Percentiles rank a stretch among this genome's conserved stretches.
Evolutionary conservation across 2,113 vertebrate genomes (phyloP).

Genomic region (Noturus placidus): DNA sequence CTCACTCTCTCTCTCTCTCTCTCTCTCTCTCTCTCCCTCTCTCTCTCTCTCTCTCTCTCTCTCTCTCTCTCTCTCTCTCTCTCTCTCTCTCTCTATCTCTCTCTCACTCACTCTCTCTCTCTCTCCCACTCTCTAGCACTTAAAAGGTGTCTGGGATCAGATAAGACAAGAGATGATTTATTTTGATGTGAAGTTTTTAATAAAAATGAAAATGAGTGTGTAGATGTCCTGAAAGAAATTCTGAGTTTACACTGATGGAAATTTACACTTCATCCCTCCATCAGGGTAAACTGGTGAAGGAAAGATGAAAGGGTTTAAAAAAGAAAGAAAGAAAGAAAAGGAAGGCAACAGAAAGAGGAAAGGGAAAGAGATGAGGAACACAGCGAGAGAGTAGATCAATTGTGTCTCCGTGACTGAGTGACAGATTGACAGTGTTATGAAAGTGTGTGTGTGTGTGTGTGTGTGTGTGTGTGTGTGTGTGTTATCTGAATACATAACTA

Average conservation of each 20-base stretch:
- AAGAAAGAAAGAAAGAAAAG: not conserved
- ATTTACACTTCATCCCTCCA: too few species aligned
- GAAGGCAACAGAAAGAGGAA: not conserved
- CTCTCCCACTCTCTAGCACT: not conserved
- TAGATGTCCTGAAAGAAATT: not conserved
- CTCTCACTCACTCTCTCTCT: too few species aligned
- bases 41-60: not conserved
- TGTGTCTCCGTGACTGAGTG: not conserved
- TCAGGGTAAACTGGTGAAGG: too few species aligned
- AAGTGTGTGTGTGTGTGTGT: constrained; percentile 5
- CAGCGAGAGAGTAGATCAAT: not conserved
- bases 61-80: not conserved
- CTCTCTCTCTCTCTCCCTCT: too few species aligned
- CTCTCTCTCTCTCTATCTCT: not conserved
- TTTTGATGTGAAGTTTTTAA: not conserved
- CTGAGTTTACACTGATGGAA: not conserved
- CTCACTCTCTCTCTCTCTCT: too few species aligned
- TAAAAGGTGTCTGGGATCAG: not conserved
- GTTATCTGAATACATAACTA: not conserved
- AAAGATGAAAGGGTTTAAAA: not conserved
- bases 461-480: not conserved
- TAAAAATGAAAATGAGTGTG: not conserved
- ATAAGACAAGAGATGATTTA: not conserved
- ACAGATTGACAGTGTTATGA: not conserved
- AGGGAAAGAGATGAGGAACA: not conserved